A percentile compares a stretch with the other conserved stretches of the same genome.
phyloP scores from a whole-genome alignment of 30 jellyfish, hydroid and myxozoan genomes.

The Hydra vulgaris region DNA sequence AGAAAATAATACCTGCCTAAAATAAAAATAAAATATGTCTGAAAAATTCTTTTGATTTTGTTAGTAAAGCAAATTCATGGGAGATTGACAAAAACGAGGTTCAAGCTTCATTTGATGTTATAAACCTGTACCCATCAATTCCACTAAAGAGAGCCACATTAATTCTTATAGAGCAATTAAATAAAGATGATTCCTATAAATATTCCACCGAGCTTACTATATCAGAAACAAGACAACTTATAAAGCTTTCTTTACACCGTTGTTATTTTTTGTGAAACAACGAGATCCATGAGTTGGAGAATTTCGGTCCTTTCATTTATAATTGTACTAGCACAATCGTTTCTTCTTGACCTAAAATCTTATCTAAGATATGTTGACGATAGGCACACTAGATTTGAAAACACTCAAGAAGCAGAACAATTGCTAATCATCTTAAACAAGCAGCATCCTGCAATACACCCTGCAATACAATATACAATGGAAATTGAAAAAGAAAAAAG shows the following conservation, averaged over 20 bases:
- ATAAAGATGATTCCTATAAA: neutral
- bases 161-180: neutral
- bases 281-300: conserved; percentile 1
- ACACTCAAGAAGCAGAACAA: neutral
- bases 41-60: neutral
- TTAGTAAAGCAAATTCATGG: neutral
- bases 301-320: conserved; percentile 4
- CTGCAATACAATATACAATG: conserved; percentile 2
- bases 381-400: neutral
- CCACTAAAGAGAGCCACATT: neutral
- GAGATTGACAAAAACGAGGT: neutral
- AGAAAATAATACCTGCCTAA: neutral
- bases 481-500: neutral
- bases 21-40: no score
- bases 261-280: neutral
- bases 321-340: neutral
- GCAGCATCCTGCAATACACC: conserved; percentile 10
- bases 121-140: neutral
- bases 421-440: neutral
- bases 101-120: neutral
- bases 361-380: neutral
- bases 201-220: neutral
- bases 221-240: conserved; percentile 5
- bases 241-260: neutral
- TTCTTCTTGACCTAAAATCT: neutral